A percentile compares a stretch with the other conserved stretches of the same genome.
Evolutionary conservation across 2,888 invertebrate genomes (phyloP).

Genomic region (Drosophila colorata): DNA sequence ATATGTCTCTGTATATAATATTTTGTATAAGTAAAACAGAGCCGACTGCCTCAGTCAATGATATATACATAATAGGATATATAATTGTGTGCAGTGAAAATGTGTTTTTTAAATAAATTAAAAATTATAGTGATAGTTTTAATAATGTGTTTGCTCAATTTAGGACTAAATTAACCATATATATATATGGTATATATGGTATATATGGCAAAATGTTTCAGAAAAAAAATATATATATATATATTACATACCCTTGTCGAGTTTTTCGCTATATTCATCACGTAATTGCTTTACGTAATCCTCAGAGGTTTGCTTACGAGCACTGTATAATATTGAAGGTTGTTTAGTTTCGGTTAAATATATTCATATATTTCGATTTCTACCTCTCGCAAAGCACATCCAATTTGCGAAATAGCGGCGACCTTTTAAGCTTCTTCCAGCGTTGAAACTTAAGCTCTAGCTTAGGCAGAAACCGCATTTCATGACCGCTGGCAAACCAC

Average conservation of each 20-base stretch:
- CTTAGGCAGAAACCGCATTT: constrained; percentile 68
- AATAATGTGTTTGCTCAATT: no score
- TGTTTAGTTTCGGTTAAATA: not conserved
- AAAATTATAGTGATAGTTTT: no score
- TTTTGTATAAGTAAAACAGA: no score
- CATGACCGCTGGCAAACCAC: constrained; percentile 10
- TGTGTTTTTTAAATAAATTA: no score
- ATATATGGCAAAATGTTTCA: no score
- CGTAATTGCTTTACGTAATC: constrained; percentile 46
- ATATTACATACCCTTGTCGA: constrained; percentile 1
- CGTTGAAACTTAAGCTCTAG: constrained; percentile 48
- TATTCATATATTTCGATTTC: not conserved
- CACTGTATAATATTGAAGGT: constrained; percentile 25
- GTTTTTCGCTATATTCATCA: constrained; percentile 13
- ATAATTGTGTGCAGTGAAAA: no score
- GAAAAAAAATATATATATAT: no score
- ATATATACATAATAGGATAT: no score
- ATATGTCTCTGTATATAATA: no score
- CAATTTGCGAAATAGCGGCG: constrained; percentile 56
- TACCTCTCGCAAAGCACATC: constrained; percentile 56
- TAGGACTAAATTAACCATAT: no score
- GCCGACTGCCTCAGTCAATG: no score
- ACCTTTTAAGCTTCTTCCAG: constrained; percentile 46
- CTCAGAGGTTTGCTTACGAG: constrained; percentile 43
- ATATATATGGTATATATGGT: no score